These are phyloP conservation scores for Spodoptera exigua DNA, from an alignment of 2,888 invertebrate genomes.

Conservation along the genomic window DNA sequence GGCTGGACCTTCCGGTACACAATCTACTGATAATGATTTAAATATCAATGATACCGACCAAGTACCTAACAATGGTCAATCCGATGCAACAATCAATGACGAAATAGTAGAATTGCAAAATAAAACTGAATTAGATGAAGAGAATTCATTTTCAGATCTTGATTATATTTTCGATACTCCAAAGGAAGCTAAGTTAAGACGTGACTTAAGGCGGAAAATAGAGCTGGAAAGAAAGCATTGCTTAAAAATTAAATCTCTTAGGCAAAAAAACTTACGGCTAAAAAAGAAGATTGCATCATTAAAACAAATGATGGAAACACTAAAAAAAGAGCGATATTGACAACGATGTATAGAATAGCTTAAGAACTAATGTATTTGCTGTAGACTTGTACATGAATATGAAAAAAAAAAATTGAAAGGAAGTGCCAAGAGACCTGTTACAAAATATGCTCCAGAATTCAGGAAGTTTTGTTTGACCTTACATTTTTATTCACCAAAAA, in stretches of 20 bases:
- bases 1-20: too few species aligned
- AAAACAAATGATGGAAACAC: conserved; percentile 21
- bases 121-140: conserved; percentile 20
- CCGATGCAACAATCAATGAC: conserved; percentile 6
- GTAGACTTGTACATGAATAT: conserved; percentile 36
- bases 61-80: conserved; percentile 1
- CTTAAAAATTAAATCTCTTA: conserved; percentile 33
- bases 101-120: conserved; percentile 3
- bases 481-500: conserved; percentile 42
- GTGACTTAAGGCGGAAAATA: conserved; percentile 24
- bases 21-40: too few species aligned
- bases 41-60: too few species aligned
- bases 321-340: conserved; percentile 34
- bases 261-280: conserved; percentile 19
- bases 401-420: conserved; percentile 40
- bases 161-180: conserved; percentile 42
- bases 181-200: conserved; percentile 23
- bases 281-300: conserved; percentile 24
- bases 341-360: conserved; percentile 31
- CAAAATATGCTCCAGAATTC: conserved; percentile 40
- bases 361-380: conserved; percentile 41
- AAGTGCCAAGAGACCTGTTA: conserved; percentile 19
- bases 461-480: conserved; percentile 51
- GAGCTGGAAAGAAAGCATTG: conserved; percentile 25
- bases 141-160: conserved; percentile 45